Evolutionary conservation across 2,888 invertebrate species (phyloP).

Genomic region (Apoderus coryli): DNA sequence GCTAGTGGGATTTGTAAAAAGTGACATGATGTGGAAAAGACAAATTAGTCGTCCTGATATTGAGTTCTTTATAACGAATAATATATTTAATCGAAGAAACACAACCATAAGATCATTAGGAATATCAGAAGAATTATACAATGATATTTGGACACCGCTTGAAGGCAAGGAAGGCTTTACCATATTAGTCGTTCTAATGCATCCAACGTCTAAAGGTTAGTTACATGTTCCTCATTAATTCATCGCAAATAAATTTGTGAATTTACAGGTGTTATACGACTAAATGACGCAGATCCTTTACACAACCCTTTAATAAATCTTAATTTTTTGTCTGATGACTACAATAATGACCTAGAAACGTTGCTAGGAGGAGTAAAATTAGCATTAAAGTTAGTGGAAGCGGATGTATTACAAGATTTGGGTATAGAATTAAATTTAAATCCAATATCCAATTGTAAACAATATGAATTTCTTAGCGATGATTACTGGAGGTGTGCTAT

Average conservation of each 20-base stretch:
- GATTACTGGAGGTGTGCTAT: constrained; percentile 54
- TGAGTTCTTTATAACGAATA: constrained; percentile 22
- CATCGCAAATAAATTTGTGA: no score
- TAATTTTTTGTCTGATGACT: constrained; percentile 58
- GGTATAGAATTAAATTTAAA: constrained; percentile 32
- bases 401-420: constrained; percentile 43
- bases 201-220: constrained; percentile 59
- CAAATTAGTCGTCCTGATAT: constrained; percentile 26
- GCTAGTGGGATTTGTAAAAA: constrained; percentile 25
- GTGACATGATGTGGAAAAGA: constrained; percentile 24
- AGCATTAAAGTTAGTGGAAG: constrained; percentile 40
- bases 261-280: no score
- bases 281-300: constrained; percentile 58
- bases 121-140: constrained; percentile 40
- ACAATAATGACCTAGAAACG: constrained; percentile 42
- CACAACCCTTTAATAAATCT: constrained; percentile 65
- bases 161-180: constrained; percentile 34
- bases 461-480: constrained; percentile 30
- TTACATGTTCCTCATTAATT: no score
- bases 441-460: constrained; percentile 36
- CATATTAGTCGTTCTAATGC: constrained; percentile 52
- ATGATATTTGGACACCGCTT: constrained; percentile 41
- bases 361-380: constrained; percentile 43
- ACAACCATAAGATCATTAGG: constrained; percentile 32
- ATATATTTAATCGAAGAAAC: constrained; percentile 14